Base-by-base conservation (phyloP, 2,113 vertebrate genomes). In the Anarhynchus alexandrinus region DNA sequence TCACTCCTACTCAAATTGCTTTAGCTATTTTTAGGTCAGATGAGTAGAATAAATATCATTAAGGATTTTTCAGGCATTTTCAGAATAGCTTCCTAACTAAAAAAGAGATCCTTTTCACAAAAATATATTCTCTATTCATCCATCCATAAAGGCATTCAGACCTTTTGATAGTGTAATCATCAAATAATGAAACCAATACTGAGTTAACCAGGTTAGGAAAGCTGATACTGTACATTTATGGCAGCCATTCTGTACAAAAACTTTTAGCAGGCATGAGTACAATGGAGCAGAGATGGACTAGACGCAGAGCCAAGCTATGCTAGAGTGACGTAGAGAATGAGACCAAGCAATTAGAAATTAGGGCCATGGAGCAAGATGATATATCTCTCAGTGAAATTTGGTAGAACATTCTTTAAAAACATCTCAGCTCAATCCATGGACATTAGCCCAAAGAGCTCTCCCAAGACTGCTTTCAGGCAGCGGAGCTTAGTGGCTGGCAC, bases 21-120 rank as follows among this genome's bases (percentile, higher is more conserved):
- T 94, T 69, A 91, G 52, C 70, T 96, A 97, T 94, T 96, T 96
- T 96, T 97, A 95, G 93, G 49, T 82, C 89, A 94, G 90, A 87
- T 91, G 52, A 97, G 73, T 93, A 96, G 70, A 95, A 93, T 88
- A 97, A 94, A 94, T 95, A 95, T 66, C 25, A 87, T 93, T 85
- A 93, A 89, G 54, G 40, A 93, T 87, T 94, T 94, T 85, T 13
- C 70, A 86, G 83, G 27, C 62, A 90, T 88, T 95, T 96, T 94
- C 61, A 86, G 82, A 90, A 86, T 47, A 1, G 2, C 66, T 89
- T 92, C 42, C 54, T 70, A 65, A 89, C 69, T 86, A 72, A 90
- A 78, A 83, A 82, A 86, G 59, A 40, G 49, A 80, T 67, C 45
- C 6, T 90, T 89, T 93, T 91, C 81, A 94, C 26, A 93, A 66